Base-by-base conservation (phyloP, 53 echinoderm and acorn worm genomes). In the Patiria pectinifera region DNA sequence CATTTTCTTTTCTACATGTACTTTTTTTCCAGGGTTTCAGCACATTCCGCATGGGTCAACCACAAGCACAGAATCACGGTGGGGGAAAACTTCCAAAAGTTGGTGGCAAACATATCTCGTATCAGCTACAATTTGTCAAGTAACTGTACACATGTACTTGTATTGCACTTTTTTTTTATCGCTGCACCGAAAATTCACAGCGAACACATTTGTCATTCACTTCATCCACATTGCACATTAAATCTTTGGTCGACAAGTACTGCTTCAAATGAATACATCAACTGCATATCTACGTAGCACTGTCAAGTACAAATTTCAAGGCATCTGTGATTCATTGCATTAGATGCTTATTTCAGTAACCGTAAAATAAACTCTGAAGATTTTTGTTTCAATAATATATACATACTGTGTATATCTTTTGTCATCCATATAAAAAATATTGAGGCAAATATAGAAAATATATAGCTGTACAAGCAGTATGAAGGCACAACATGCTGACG, bases 341-440 rank as follows among this genome's bases (percentile, higher is more conserved):
- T n/a, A 58, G 59, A 4, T 21, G 82, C 47, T 58, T 24, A 45
- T 78, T 78, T 78, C 79, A 78, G 79, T 78, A 82, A 66, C 11
- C 49, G 23, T 53, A 23, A 82, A 58, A 59, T n/a, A 82, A 59
- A 58, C n/a, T 15, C 11, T 79, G 46, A 18, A 45, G 82, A 11
- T 82, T 82, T 82, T n/a, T 16, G 16, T n/a, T 7, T 59, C 23
- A 82, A 3, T 9, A 49, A 59, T 18, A 81, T 49, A 48, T 48
- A 81, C 19, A 70, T 35, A 18, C 15, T 74, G 6, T 74, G 10
- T 21, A 59, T 21, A 82, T 45, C 22, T 21, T 82, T 59, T 21
- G 5, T 53, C 82, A 59, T 82, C n/a, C 21, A 77, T 87, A 87
- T 78, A 87, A 87, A 35, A 87, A 87, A 87, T 87, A 87, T 3